Percentiles rank a stretch among this genome's conserved stretches.
phyloP scores from a whole-genome alignment of 1,140 invertebrate genomes.

The Lepidurus arcticus region DNA sequence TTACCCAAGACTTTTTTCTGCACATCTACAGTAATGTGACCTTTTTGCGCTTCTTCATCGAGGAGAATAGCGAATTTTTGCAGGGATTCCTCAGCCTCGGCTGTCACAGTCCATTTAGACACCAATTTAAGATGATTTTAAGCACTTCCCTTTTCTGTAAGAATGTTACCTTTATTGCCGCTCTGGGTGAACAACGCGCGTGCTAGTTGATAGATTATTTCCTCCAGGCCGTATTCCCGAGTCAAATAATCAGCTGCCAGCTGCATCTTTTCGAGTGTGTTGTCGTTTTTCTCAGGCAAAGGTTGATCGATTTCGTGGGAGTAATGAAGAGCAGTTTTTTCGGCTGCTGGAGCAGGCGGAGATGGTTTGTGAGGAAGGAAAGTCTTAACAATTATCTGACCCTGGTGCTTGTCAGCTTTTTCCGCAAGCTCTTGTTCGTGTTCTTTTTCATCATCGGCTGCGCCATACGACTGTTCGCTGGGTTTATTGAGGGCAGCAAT shows the following conservation, averaged over 20 bases:
- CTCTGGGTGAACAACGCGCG: conserved; percentile 69
- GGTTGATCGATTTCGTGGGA: neutral
- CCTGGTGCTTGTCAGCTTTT: conserved; percentile 7
- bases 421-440: neutral
- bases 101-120: conserved; percentile 44
- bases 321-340: neutral
- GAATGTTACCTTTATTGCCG: conserved; percentile 50
- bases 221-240: conserved; percentile 59
- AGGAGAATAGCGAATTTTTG: conserved; percentile 63
- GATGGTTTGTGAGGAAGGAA: neutral
- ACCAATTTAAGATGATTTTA: conserved; percentile 26
- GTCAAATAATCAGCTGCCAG: conserved; percentile 23
- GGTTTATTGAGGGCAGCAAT: neutral
- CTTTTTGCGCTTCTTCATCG: conserved; percentile 61
- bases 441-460: neutral
- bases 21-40: conserved; percentile 59
- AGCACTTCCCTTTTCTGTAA: neutral
- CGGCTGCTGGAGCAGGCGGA: neutral
- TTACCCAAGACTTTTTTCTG: conserved; percentile 67
- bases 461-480: neutral
- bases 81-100: conserved; percentile 59
- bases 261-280: conserved; percentile 7
- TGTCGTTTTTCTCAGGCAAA: neutral
- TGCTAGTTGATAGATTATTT: conserved; percentile 67
- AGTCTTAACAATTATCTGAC: conserved; percentile 26